Percentiles rank a stretch among this genome's conserved stretches.
Conservation (phyloP, 2,888 invertebrate species). For the Pyrochroa serraticornis region DNA sequence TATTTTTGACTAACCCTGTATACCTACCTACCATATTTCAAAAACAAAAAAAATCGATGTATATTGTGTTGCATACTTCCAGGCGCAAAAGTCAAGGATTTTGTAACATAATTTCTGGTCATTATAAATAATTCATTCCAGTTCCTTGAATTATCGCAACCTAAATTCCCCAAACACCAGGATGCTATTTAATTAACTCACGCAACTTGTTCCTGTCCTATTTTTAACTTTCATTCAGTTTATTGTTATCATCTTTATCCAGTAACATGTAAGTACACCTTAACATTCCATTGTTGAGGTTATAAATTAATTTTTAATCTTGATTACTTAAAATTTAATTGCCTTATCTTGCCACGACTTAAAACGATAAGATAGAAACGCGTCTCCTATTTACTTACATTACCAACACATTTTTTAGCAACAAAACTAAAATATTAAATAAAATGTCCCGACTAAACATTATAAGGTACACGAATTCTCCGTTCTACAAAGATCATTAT, state of each 20-base stretch:
- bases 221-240: not conserved
- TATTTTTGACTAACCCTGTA: too few species aligned
- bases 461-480: not conserved
- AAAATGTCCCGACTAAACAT: not conserved
- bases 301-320: not conserved
- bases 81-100: not conserved
- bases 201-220: not conserved
- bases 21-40: too few species aligned
- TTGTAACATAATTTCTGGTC: not conserved
- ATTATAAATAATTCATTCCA: not conserved
- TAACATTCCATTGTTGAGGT: not conserved
- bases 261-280: not conserved
- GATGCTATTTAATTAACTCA: not conserved
- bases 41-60: too few species aligned
- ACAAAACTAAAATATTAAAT: not conserved
- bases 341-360: not conserved
- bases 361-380: not conserved
- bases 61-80: not conserved
- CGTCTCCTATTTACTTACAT: not conserved
- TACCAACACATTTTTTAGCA: not conserved
- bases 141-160: not conserved
- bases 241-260: not conserved
- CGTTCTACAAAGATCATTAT: not conserved
- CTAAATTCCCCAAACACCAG: not conserved
- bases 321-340: not conserved